Evolutionary conservation across 2,113 vertebrate species (phyloP).

Genomic region (Patagioenas fasciata): DNA sequence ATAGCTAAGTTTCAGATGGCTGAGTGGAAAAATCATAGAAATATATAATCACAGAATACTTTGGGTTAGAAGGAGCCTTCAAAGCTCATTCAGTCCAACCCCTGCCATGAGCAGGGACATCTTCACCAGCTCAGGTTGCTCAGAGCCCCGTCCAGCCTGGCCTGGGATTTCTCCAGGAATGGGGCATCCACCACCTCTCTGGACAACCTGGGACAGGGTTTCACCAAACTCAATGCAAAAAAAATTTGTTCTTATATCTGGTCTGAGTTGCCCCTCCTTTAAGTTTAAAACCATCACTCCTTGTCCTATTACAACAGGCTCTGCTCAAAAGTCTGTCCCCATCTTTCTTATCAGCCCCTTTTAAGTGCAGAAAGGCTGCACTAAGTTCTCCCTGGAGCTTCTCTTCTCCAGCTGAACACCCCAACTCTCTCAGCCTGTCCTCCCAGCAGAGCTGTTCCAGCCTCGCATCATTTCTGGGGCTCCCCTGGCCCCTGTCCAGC

Average conservation of each 20-base stretch:
- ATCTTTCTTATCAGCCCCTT: too few relatives aligned
- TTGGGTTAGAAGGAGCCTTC: background rate
- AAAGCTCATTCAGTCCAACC: accelerated
- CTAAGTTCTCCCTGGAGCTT: accelerated
- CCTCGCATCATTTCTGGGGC: accelerated
- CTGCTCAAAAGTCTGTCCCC: accelerated
- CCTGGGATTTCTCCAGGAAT: background rate
- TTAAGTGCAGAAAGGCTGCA: too few relatives aligned
- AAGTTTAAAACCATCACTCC: background rate
- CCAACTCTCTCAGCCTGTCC: background rate
- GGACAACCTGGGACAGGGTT: accelerated
- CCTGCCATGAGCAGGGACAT: accelerated
- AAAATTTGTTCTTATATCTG: background rate
- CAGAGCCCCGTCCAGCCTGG: accelerated
- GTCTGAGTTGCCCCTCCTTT: accelerated
- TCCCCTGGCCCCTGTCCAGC: accelerated
- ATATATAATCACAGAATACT: too few relatives aligned
- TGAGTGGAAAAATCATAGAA: background rate
- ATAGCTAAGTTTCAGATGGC: accelerated
- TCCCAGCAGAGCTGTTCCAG: accelerated
- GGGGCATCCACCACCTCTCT: background rate
- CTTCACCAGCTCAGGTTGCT: accelerated
- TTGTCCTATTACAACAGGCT: background rate
- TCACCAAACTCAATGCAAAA: accelerated
- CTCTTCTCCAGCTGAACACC: background rate